A percentile compares a stretch with the other conserved stretches of the same genome.
Evolutionary conservation across 1,140 invertebrate species (phyloP).

Genomic region (Mactra quadrangularis): DNA sequence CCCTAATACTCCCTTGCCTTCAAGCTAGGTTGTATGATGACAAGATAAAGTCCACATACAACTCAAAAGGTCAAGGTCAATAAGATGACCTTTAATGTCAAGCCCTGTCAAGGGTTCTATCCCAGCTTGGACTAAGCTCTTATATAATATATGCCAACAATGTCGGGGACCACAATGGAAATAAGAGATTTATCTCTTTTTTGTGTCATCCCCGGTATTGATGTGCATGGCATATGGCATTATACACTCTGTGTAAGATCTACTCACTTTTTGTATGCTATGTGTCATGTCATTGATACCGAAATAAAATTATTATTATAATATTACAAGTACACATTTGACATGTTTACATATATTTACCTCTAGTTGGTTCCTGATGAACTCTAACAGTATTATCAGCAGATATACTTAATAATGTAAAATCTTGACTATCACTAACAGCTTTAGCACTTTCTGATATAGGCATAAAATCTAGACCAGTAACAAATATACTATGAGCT

Average conservation of each 20-base stretch:
- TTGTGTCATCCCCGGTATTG: no score
- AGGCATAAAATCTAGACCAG: conserved; percentile 94
- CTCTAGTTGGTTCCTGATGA: conserved; percentile 92
- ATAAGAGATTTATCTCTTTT: no score
- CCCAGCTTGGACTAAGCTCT: no score
- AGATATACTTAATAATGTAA: conserved; percentile 96
- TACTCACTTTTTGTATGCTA: neutral
- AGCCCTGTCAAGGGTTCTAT: no score
- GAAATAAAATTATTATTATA: neutral
- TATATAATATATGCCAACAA: no score
- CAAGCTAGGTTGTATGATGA: no score
- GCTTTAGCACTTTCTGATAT: conserved; percentile 86
- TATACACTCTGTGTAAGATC: neutral
- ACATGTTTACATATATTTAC: conserved; percentile 85
- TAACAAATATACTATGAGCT: conserved; percentile 97
- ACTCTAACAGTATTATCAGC: conserved; percentile 97
- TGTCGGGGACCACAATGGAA: no score
- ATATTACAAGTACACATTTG: neutral
- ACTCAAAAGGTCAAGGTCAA: no score
- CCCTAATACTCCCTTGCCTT: no score
- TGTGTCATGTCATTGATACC: neutral
- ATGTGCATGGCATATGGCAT: no score
- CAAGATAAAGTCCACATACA: no score
- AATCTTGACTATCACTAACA: conserved; percentile 87
- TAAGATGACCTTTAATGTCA: no score